phyloP scores from a whole-genome alignment of 2,113 vertebrate species.

The Egretta garzetta region DNA sequence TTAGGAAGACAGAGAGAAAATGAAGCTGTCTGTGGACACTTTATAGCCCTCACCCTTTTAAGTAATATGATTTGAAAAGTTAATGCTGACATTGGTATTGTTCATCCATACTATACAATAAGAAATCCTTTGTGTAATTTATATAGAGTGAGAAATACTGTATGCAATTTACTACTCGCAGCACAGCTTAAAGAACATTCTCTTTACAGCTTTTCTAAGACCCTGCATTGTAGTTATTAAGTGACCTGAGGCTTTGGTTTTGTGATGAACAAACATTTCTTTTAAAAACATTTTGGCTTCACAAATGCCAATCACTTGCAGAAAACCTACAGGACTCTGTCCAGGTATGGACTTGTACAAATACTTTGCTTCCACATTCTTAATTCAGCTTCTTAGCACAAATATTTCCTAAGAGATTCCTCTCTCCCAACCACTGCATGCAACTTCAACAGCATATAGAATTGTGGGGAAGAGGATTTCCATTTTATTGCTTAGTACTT shows the following conservation, averaged over 20 bases:
- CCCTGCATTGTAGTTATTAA: background rate
- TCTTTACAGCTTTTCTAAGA: background rate
- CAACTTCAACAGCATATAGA: background rate
- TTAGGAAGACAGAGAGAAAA: background rate
- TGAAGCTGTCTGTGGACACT: background rate
- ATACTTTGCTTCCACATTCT: background rate
- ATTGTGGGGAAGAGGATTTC: background rate
- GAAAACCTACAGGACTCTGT: background rate
- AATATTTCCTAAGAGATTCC: background rate
- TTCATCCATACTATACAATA: background rate
- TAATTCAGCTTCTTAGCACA: background rate
- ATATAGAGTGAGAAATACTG: slow-evolving; percentile 22
- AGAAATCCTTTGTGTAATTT: slow-evolving; percentile 36
- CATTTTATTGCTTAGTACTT: background rate
- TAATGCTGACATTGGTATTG: slow-evolving; percentile 54
- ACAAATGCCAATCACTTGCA: background rate
- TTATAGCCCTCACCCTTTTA: slow-evolving; percentile 10
- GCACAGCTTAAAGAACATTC: background rate
- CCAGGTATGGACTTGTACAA: background rate
- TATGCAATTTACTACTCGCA: slow-evolving; percentile 21
- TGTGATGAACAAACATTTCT: background rate
- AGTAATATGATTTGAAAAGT: slow-evolving; percentile 56
- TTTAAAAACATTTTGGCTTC: background rate
- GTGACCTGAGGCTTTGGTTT: background rate
- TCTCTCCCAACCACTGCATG: background rate